Percentiles rank a stretch among this genome's conserved stretches.
phyloP scores from a whole-genome alignment of 2,113 vertebrate genomes.

The Nerophis ophidion region DNA sequence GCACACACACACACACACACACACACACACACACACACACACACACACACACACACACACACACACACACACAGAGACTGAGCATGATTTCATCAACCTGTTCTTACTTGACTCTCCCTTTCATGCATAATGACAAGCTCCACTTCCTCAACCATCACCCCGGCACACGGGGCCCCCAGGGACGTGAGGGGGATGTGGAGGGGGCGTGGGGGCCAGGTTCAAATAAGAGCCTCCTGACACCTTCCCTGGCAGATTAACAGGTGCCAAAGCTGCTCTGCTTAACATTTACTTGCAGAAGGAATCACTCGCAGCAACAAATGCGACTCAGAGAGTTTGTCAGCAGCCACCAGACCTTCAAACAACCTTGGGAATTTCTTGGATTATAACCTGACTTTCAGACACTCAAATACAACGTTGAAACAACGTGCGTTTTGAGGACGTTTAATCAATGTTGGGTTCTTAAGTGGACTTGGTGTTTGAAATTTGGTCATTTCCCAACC shows the following conservation, averaged over 20 bases:
- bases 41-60: constrained; percentile 9
- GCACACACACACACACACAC: constrained; percentile 25
- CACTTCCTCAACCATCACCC: constrained; percentile 51
- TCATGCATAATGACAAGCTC: constrained; percentile 58
- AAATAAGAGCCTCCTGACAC: constrained; percentile 67
- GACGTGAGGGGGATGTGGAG: too few species aligned
- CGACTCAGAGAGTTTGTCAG: not conserved
- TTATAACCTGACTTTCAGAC: too few species aligned
- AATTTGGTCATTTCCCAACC: too few species aligned
- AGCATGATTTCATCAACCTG: constrained; percentile 54
- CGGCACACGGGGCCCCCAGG: constrained; percentile 44
- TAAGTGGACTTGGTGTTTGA: too few species aligned
- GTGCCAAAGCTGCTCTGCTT: constrained; percentile 43
- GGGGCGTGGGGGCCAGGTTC: constrained; percentile 40
- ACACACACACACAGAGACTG: constrained; percentile 20
- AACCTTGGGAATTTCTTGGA: too few species aligned
- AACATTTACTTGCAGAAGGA: constrained; percentile 6
- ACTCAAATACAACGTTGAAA: too few species aligned
- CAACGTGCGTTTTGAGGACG: too few species aligned
- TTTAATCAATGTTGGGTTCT: too few species aligned
- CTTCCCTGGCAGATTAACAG: constrained; percentile 67
- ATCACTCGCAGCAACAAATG: constrained; percentile 24
- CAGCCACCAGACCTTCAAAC: too few species aligned
- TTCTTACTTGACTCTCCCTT: constrained; percentile 51
- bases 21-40: constrained; percentile 12